These are phyloP conservation scores for Xiphias gladius DNA, from an alignment of 2,113 vertebrate species.

Conservation along the genomic window DNA sequence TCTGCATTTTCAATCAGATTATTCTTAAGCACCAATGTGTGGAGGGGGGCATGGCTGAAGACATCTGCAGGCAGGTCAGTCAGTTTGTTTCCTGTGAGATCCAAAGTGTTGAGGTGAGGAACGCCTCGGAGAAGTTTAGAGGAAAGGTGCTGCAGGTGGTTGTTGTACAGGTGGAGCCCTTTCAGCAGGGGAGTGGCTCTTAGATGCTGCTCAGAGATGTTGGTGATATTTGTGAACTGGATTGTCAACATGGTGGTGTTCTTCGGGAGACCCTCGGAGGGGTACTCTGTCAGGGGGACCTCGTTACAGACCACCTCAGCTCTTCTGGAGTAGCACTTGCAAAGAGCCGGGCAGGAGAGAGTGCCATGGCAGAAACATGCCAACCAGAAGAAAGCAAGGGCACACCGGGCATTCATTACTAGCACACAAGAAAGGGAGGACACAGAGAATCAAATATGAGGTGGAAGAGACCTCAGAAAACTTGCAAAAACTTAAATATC, in stretches of 20 bases:
- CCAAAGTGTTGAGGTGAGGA: slow-evolving; percentile 82
- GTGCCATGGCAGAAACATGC: slow-evolving; percentile 56
- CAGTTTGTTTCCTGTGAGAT: slow-evolving; percentile 87
- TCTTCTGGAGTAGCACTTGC: slow-evolving; percentile 76
- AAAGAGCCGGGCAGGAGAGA: slow-evolving; percentile 75
- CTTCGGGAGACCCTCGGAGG: slow-evolving; percentile 63
- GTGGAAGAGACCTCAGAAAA: background rate
- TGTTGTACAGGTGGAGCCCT: slow-evolving; percentile 88
- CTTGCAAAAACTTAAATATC: background rate
- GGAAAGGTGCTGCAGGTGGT: slow-evolving; percentile 81
- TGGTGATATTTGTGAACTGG: slow-evolving; percentile 87
- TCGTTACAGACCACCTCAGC: slow-evolving; percentile 83
- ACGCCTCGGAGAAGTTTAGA: slow-evolving; percentile 76
- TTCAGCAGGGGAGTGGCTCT: slow-evolving; percentile 73
- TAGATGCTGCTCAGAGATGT: slow-evolving; percentile 74
- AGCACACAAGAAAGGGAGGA: slow-evolving; percentile 1
- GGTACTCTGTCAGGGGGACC: slow-evolving; percentile 77
- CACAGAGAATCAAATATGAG: background rate
- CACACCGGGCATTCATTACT: slow-evolving; percentile 67
- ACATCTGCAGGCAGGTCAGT: slow-evolving; percentile 72
- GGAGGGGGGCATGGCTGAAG: slow-evolving; percentile 77
- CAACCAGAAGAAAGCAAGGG: slow-evolving; percentile 58
- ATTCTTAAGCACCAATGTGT: slow-evolving; percentile 84
- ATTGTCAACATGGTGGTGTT: slow-evolving; percentile 81
- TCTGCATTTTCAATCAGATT: slow-evolving; percentile 77